Evolutionary conservation across 1,140 invertebrate species (phyloP), one percentile per base, ranked within the genome.

Genomic region (Homalodisca vitripennis): DNA sequence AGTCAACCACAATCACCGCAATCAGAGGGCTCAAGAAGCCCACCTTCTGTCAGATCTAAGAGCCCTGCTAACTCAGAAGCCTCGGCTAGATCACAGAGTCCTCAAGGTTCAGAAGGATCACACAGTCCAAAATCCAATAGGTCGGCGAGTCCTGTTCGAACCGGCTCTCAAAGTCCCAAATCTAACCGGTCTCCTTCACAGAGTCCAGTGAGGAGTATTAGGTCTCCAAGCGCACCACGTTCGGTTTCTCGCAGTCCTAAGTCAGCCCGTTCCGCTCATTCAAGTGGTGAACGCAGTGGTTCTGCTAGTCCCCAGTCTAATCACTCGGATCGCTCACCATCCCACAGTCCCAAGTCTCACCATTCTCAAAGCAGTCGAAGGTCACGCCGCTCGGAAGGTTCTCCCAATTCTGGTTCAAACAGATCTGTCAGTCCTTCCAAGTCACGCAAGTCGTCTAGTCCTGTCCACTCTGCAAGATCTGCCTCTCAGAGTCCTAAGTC

Each of bases 11-110:
- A 24, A 62, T 66, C 64, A n/a, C n/a, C n/a, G n/a, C 62, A 34
- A 6, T 66, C 64, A 47, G 31, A 66, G 24, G 26, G 34, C 2
- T 65, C 63, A 32, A 32, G 10, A 32, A 47, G 34, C 12, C 64
- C 32, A 2, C 1, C 34, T 47, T 66, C 63, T 46, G 34, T 14
- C 20, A 30, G 46, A 13, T 53, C 65, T 1, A 31, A 27, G 12
- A 67, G 65, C 30, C 65, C 65, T 24, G 65, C 65, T 67, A 47
- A 51, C 30, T 14, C 74, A 73, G 46, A 78, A 78, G 74, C 74
- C 24, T 75, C 77, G 0, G 77, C 74, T 32, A 73, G 79, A 26
- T 82, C 81, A 0, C 77, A 75, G 24, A 84, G 82, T 69, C 79
- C 80, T 53, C 75, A 76, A 73, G 77, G 62, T 75, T 71, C 73